Base-by-base conservation (phyloP, 2,113 vertebrate genomes). In the Phrynosoma platyrhinos region DNA sequence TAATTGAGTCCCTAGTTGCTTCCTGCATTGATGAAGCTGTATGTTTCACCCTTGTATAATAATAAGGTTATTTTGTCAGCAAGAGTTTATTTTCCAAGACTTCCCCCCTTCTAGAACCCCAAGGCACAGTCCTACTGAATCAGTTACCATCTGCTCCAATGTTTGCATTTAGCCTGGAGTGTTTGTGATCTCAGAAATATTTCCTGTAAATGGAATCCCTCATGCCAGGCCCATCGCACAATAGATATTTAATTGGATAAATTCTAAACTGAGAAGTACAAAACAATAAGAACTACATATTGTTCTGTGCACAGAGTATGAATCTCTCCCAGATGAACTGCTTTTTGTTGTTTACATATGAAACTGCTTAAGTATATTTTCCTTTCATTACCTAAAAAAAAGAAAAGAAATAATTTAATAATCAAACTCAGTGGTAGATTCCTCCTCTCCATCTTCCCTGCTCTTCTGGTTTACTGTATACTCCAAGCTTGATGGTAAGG, bases 131-230 rank as follows among this genome's bases (percentile, higher is more conserved):
- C 94, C 95, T 94, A 92, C 93, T 94, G 92, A 90, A 94, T 95
- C 91, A 91, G 94, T 96, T 95, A 91, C 97, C 97, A 97, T 98
- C 97, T 97, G 97, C 97, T 94, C 92, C 93, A 91, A 94, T 97
- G 96, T 98, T 97, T 97, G 96, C 96, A 96, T 94, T 96, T 96
- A 94, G 96, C 96, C 94, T 95, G 93, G 92, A 89, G 96, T 94
- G 92, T 96, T 96, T 95, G 96, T 94, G 95, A 97, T 97, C 96
- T 95, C 95, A 95, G 95, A 96, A 97, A 96, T 94, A 94, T 97
- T 98, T 98, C 96, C 97, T 96, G 94, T 95, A 95, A 95, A 95
- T 94, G 92, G 95, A 95, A 96, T 96, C 95, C 88, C 91, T 96
- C 91, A 90, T 95, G 94, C 96, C 93, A 92, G 93, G 94, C 95